Evolutionary conservation across 2,113 vertebrate genomes (phyloP).

Genomic region (Vimba vimba): DNA sequence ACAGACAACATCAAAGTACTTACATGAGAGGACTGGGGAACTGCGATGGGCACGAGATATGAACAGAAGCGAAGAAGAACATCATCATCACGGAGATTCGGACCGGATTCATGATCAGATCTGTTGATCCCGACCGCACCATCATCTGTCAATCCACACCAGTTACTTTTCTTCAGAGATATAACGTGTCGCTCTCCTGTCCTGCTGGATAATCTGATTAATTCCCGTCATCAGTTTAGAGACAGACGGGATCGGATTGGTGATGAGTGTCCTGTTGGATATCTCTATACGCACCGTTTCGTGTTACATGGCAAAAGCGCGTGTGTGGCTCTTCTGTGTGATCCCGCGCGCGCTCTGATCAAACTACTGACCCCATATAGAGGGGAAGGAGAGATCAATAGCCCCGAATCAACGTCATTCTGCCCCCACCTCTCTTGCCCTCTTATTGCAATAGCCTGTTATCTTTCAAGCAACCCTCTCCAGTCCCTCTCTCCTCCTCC

Average conservation of each 20-base stretch:
- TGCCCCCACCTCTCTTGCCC: conserved; percentile 54
- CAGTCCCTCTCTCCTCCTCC: not conserved
- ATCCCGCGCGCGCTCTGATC: conserved; percentile 29
- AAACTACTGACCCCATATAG: conserved; percentile 20
- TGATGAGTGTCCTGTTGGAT: conserved; percentile 41
- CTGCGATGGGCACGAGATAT: conserved; percentile 80
- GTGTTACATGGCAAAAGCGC: conserved; percentile 21
- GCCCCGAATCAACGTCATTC: conserved; percentile 30
- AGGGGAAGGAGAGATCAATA: conserved; percentile 41
- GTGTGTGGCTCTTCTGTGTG: conserved; percentile 24
- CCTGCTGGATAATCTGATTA: conserved; percentile 80
- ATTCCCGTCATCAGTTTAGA: conserved; percentile 83
- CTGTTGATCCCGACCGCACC: conserved; percentile 42
- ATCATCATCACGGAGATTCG: conserved; percentile 81
- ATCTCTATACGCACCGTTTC: not conserved
- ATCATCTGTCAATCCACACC: conserved; percentile 18
- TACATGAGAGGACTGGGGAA: conserved; percentile 90
- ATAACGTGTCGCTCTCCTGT: conserved; percentile 50
- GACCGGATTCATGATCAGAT: conserved; percentile 86
- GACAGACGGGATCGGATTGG: conserved; percentile 59
- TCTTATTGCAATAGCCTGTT: conserved; percentile 43
- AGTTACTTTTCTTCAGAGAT: conserved; percentile 44
- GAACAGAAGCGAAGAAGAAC: conserved; percentile 80
- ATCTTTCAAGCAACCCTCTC: not conserved
- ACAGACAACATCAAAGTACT: conserved; percentile 68